Conservation (phyloP, 2,113 vertebrate genomes). For the Stomatorhinus ivindoensis region DNA sequence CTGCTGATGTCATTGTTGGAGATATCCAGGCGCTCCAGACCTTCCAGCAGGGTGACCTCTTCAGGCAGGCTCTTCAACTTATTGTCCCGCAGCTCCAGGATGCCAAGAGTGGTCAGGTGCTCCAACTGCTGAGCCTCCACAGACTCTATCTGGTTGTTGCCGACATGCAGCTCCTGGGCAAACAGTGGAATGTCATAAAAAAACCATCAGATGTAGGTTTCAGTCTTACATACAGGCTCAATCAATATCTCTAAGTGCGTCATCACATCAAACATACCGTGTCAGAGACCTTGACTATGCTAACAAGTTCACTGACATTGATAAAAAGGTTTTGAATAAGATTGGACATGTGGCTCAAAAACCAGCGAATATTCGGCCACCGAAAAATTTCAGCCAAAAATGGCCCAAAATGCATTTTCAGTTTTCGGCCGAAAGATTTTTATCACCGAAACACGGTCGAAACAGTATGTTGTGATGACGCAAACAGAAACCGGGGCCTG, state of each 20-base stretch:
- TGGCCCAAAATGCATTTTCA: no score
- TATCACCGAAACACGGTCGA: no score
- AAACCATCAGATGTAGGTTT: no score
- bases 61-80: constrained; percentile 80
- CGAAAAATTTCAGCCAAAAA: no score
- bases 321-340: neutral
- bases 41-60: constrained; percentile 68
- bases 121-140: constrained; percentile 69
- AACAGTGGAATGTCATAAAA: neutral
- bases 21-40: constrained; percentile 82
- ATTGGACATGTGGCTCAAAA: neutral
- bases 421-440: no score
- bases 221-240: neutral
- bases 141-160: constrained; percentile 84
- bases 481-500: no score
- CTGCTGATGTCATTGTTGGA: constrained; percentile 86
- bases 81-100: constrained; percentile 89
- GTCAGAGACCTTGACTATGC: neutral
- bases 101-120: constrained; percentile 66
- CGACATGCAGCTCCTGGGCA: constrained; percentile 76
- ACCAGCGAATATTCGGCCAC: no score
- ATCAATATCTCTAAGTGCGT: neutral
- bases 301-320: neutral
- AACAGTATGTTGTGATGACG: no score
- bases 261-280: neutral